Evolutionary conservation across 2,888 invertebrate species (phyloP), one percentile per base, ranked within the genome.

Genomic region (Rhagonycha fulva): DNA sequence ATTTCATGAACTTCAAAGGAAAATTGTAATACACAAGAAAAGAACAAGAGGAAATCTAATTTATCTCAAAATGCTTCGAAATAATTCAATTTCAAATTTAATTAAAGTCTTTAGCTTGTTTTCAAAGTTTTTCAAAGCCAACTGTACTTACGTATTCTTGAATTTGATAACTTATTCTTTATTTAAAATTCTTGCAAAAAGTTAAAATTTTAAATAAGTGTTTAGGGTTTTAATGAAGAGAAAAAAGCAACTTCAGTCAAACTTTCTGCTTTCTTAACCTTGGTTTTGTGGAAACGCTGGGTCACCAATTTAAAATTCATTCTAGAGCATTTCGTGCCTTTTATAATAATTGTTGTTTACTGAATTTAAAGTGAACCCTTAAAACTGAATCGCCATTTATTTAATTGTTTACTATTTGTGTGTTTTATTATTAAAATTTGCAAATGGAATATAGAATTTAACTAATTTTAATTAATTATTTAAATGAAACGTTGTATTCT

Each of bases 61-160:
- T 71, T 32, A 71, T 63, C 63, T 14, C 23, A 62, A 63, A 71
- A 71, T 63, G 62, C 30, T 71, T 71, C 71, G 62, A 62, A 30
- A 71, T 63, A 71, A 71, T 71, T 71, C 63, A 71, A 62, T 63
- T 71, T 71, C 28, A 63, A 71, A 63, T 71, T 71, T 71, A 71
- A 71, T 71, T 71, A 71, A 71, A 71, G 62, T 32, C 71, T 19
- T 30, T 14, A 71, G 63, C 61, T 70, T 26, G 63, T 32, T 71
- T 30, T 32, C 30, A 71, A 71, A 62, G 63, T 63, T 71, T 63
- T 19, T 30, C 11, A 23, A 23, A 71, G 62, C 63, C 24, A 14
- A 62, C 24, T 61, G 11, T 24, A 62, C 28, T 19, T 19, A 19
- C 19, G 19, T 62, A 28, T 32, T 63, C 63, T 63, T 71, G 71